Conservation (phyloP, 2,113 vertebrate species). For the Varanus komodoensis region DNA sequence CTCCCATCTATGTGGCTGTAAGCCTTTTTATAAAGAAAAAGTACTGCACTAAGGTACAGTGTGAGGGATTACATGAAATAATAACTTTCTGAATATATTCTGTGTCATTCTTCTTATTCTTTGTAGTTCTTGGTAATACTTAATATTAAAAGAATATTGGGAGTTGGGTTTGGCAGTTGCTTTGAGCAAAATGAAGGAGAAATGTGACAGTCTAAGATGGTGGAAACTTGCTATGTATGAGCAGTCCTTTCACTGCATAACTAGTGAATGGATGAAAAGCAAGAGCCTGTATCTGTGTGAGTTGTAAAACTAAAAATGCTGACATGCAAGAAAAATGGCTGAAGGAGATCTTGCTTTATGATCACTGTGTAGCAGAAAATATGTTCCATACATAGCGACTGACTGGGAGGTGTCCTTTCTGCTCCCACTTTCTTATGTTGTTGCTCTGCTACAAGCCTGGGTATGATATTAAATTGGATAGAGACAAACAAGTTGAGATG, state of each 20-base stretch:
- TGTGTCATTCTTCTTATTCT: neutral
- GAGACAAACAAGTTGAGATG: too few relatives aligned
- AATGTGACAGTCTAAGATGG: neutral
- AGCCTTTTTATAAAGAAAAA: neutral
- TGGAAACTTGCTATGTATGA: neutral
- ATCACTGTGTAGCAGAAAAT: neutral
- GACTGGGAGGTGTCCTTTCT: neutral
- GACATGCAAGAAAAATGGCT: neutral
- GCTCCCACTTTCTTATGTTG: neutral
- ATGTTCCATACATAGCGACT: neutral
- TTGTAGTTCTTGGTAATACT: neutral
- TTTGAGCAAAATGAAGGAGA: constrained; percentile 25
- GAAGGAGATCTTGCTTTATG: neutral
- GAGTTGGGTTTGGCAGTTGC: neutral
- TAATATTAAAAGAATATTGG: constrained; percentile 1
- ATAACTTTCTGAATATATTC: neutral
- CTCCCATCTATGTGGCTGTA: neutral
- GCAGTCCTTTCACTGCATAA: neutral
- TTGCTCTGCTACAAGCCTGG: neutral
- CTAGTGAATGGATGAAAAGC: neutral
- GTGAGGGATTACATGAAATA: neutral
- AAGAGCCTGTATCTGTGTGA: neutral
- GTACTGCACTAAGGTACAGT: neutral
- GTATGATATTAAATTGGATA: too few relatives aligned
- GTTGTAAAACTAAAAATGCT: constrained; percentile 9